Evolutionary conservation across 2,888 invertebrate species (phyloP).

Genomic region (Nymphalis c-album): DNA sequence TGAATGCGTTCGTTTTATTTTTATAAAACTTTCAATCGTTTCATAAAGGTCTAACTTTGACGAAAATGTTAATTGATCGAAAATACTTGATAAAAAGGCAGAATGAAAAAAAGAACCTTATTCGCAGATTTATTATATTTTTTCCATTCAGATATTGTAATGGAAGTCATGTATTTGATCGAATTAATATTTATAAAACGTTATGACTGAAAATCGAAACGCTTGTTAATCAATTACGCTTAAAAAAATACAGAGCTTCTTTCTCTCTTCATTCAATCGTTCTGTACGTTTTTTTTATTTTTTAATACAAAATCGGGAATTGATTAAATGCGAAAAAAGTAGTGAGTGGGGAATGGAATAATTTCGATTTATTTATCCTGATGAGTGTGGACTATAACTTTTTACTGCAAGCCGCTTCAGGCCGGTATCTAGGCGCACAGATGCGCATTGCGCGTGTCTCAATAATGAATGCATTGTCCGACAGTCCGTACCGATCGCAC

Average conservation of each 20-base stretch:
- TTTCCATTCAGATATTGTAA: slow-evolving; percentile 2
- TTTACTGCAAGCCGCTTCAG: slow-evolving; percentile 34
- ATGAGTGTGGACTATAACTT: slow-evolving; percentile 34
- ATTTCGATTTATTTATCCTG: slow-evolving; percentile 31
- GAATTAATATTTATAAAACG: neutral
- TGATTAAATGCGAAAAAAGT: neutral
- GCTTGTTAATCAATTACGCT: slow-evolving; percentile 2
- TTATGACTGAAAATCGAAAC: neutral
- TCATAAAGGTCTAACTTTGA: slow-evolving; percentile 3
- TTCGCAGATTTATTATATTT: neutral
- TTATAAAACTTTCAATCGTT: slow-evolving; percentile 1
- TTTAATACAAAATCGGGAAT: neutral
- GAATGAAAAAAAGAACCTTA: neutral
- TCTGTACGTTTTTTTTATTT: neutral
- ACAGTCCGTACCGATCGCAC: slow-evolving; percentile 62
- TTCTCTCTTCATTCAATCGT: neutral
- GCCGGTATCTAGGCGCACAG: slow-evolving; percentile 39
- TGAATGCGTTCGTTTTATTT: slow-evolving; percentile 15
- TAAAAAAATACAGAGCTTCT: neutral
- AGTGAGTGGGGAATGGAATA: slow-evolving; percentile 24
- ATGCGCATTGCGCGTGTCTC: slow-evolving; percentile 50
- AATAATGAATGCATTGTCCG: slow-evolving; percentile 80
- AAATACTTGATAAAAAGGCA: slow-evolving; percentile 1
- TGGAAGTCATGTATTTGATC: slow-evolving; percentile 6
- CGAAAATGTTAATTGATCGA: slow-evolving; percentile 4